Evolutionary conservation across 2,797 vertebrate species (phyloP), one percentile per base, ranked within the genome.

Genomic region (Muscicapa striata): DNA sequence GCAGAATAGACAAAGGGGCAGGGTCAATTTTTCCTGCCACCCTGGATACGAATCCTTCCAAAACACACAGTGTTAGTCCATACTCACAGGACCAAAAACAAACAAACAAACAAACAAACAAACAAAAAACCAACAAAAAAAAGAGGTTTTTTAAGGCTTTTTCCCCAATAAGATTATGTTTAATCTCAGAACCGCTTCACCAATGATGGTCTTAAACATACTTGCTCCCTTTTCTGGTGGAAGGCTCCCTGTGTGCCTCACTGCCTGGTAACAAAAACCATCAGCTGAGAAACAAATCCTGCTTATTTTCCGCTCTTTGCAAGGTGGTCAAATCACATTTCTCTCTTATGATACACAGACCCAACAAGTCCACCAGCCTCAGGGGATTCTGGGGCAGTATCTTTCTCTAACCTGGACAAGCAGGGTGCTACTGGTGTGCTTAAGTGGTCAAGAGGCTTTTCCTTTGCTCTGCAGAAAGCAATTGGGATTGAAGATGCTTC

Each of bases 401-500:
- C 64, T 36, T 16, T 30, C 80, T 43, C 26, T 1, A 1, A 10
- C 23, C 74, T 38, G 18, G 17, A 38, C 57, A 57, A 12, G 30
- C 3, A 10, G 36, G 30, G 41, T 6, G 0, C 63, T 51, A 0
- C 34, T 73, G 55, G 9, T 70, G 75, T 4, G 22, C 69, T 79
- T 52, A 49, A 79, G 63, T 11, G 75, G 84, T 81, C 74, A 70
- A 76, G 87, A 87, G 66, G 82, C 69, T 91, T 89, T 94, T 89
- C 88, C 84, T 87, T 61, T 36, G 52, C 75, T 89, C 75, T 59
- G 22, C 1, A 15, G 75, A 92, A 79, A 87, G 69, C 82, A 48
- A 40, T 74, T 90, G 76, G 86, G 59, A 43, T 81, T 85, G 85
- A 94, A 85, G 68, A 92, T 75, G 77, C 49, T 89, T 29, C 85